phyloP scores from a whole-genome alignment of 1,140 invertebrate species.

The Drosophila repleta region DNA sequence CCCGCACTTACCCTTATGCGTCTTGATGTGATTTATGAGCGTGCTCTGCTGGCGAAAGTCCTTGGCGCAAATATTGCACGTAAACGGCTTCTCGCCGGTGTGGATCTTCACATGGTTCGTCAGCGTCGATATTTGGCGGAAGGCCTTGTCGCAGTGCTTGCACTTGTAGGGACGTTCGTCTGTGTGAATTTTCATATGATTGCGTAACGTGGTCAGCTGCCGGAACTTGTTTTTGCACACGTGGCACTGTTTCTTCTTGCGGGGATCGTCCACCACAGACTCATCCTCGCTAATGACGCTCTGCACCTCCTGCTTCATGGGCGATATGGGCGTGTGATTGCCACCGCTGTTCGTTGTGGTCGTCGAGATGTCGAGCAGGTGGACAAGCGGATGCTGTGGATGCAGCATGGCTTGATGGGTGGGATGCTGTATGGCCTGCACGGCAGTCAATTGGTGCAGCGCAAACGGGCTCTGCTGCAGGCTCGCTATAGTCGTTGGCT shows the following conservation, averaged over 20 bases:
- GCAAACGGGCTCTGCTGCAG: conserved; percentile 75
- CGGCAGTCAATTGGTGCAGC: conserved; percentile 75
- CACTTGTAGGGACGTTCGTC: conserved; percentile 83
- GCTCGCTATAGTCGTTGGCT: conserved; percentile 70
- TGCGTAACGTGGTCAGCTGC: conserved; percentile 82
- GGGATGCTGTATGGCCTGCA: conserved; percentile 82
- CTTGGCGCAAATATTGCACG: conserved; percentile 81
- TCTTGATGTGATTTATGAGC: conserved; percentile 83
- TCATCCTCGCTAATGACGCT: conserved; percentile 76
- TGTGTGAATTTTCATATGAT: conserved; percentile 84
- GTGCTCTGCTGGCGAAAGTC: conserved; percentile 83
- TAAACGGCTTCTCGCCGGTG: conserved; percentile 83
- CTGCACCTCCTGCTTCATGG: conserved; percentile 78
- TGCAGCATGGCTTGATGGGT: conserved; percentile 82
- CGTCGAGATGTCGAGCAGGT: conserved; percentile 77
- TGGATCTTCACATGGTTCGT: conserved; percentile 83
- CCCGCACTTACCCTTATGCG: conserved; percentile 78
- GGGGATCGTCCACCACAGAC: conserved; percentile 75
- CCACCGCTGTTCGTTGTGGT: conserved; percentile 73
- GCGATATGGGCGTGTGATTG: conserved; percentile 70
- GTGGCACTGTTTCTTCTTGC: conserved; percentile 83
- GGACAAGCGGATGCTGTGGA: conserved; percentile 79
- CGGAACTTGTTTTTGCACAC: conserved; percentile 84
- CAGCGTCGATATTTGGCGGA: conserved; percentile 81
- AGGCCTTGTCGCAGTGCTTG: conserved; percentile 81